Base-by-base conservation (phyloP, 1,140 invertebrate species). In the Carcinoscorpius rotundicauda region DNA sequence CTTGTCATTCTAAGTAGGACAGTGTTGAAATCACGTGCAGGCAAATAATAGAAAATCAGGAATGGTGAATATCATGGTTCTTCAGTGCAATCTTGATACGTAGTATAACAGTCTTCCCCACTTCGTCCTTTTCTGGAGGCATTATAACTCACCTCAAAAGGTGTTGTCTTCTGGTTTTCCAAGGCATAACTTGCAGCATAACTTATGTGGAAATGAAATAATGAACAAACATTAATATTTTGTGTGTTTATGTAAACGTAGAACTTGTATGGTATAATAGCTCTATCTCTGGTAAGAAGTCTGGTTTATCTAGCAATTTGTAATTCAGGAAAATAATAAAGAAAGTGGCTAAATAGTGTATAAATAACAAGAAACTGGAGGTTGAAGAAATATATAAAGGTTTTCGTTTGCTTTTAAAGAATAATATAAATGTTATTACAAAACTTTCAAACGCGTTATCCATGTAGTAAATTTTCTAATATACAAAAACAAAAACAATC, bases 51-150 rank as follows among this genome's bases (percentile, higher is more conserved):
- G 29, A 29, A 29, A 29, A 29, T 29, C 29, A 29, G 29, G 29
- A 29, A 29, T 29, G 29, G 29, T 29, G 29, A 29, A 29, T 29
- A 29, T 29, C 29, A 29, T 29, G 29, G 29, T 29, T 29, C 85
- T 79, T 91, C 87, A 76, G 92, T 92, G 76, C 91, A 93, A 73
- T 89, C 83, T 65, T 89, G 79, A 78, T 88, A 92, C 60, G 89
- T 78, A 73, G 86, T 84, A 72, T 85, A 82, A 72, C 91, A 94
- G 74, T 91, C 86, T 64, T 89, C 86, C 29, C 89, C 89, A 52
- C 85, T 86, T 73, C 90, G 83, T 49, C 91, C 91, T 66, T 86
- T 80, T 77, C 88, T 82, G 11, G 88, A 87, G 0, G 90, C 89
- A 70, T 91, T 87, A 73, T 88, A 90, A 70, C 89, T 83, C 11